Conservation (phyloP, 2,888 invertebrate species). For the Caenorhabditis imperialis region DNA sequence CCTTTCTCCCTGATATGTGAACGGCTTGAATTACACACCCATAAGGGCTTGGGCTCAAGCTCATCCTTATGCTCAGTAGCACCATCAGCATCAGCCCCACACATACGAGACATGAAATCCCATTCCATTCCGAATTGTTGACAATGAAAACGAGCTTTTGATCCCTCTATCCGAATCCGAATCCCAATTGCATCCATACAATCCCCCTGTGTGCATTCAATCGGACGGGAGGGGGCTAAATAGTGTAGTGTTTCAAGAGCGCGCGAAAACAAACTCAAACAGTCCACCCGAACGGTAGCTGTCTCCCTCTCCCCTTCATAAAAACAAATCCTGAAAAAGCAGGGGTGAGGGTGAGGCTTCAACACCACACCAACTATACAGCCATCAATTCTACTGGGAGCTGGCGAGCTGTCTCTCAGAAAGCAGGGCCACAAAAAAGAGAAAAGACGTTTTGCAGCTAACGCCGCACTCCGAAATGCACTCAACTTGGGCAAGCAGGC, state of each 20-base stretch:
- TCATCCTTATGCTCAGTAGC: too few species aligned
- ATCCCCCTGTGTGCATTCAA: conserved; percentile 41
- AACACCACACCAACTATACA: conserved; percentile 48
- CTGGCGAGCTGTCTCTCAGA: conserved; percentile 6
- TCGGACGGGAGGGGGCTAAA: conserved; percentile 27
- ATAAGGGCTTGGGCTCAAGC: too few species aligned
- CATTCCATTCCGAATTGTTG: conserved; percentile 35
- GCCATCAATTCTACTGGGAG: conserved; percentile 49
- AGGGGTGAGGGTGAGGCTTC: background rate
- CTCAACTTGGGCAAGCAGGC: conserved; percentile 76
- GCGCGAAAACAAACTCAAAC: conserved; percentile 53
- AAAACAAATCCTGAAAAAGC: background rate
- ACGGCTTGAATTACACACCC: too few species aligned
- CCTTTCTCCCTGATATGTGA: too few species aligned
- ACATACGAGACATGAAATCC: too few species aligned
- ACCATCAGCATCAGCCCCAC: too few species aligned
- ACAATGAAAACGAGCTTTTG: conserved; percentile 44
- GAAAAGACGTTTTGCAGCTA: conserved; percentile 69
- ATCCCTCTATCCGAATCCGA: conserved; percentile 14
- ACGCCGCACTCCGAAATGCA: conserved; percentile 71
- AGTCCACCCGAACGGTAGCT: conserved; percentile 22
- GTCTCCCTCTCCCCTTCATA: conserved; percentile 6
- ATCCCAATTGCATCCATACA: background rate
- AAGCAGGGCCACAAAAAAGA: conserved; percentile 6
- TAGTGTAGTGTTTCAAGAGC: conserved; percentile 30